Evolutionary conservation across 2,888 invertebrate species (phyloP).

Genomic region (Drosophila sordidapex): DNA sequence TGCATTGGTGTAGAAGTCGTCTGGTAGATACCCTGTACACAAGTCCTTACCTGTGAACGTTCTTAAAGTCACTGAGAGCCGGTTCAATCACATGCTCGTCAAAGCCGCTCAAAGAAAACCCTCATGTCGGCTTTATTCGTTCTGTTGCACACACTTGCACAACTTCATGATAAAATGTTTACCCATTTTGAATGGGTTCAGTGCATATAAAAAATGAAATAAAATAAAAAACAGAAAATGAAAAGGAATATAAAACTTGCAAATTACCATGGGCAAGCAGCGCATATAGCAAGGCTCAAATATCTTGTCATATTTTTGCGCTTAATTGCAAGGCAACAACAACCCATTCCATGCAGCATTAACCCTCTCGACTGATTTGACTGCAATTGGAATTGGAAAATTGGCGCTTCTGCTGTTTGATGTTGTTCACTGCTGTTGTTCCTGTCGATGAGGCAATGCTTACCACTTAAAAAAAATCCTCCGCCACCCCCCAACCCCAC

Average conservation of each 20-base stretch:
- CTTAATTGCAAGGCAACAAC: slow-evolving; percentile 37
- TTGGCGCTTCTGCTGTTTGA: slow-evolving; percentile 45
- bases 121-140: not conserved
- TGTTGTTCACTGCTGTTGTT: slow-evolving; percentile 28
- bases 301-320: slow-evolving; percentile 33
- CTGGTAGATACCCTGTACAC: not conserved
- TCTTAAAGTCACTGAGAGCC: not conserved
- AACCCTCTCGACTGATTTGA: slow-evolving; percentile 8
- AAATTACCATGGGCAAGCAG: slow-evolving; percentile 29
- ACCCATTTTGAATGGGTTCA: not conserved
- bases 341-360: not conserved
- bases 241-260: slow-evolving; percentile 11
- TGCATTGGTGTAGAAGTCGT: not conserved
- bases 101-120: not conserved
- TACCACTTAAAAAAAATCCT: not conserved
- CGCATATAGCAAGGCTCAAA: slow-evolving; percentile 40
- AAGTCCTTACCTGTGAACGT: not conserved
- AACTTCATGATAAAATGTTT: not conserved
- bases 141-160: not conserved
- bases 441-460: slow-evolving; percentile 8
- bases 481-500: not conserved
- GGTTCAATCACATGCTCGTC: not conserved
- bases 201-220: not conserved
- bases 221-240: not conserved
- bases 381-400: slow-evolving; percentile 38